A percentile compares a stretch with the other conserved stretches of the same genome.
Conservation (phyloP, 2,888 invertebrate genomes). For the Clitarchus hookeri region DNA sequence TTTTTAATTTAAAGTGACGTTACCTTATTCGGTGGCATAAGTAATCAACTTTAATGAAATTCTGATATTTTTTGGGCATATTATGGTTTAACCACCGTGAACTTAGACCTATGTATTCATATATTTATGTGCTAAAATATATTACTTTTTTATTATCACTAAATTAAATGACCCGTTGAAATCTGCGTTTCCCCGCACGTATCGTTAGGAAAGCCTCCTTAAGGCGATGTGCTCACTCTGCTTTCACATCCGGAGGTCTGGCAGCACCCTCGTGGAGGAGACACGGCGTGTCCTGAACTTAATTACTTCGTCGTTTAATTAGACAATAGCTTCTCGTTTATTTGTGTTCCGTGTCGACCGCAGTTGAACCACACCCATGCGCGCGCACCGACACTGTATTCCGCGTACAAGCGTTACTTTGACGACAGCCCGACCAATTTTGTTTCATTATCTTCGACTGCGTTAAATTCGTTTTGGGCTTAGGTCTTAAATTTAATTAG, state of each 20-base stretch:
- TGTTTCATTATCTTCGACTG: background rate
- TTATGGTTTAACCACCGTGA: too few relatives aligned
- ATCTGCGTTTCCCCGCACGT: background rate
- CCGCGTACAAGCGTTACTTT: background rate
- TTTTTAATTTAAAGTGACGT: too few relatives aligned
- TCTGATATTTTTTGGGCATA: too few relatives aligned
- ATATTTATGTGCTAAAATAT: too few relatives aligned
- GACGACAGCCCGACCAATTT: background rate
- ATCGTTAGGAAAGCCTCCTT: background rate
- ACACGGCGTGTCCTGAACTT: background rate
- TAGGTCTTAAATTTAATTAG: too few relatives aligned
- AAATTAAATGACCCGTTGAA: background rate
- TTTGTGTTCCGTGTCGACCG: background rate
- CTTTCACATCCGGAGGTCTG: background rate
- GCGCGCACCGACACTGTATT: background rate
- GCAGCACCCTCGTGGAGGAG: background rate
- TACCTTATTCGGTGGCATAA: too few relatives aligned
- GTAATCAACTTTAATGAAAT: too few relatives aligned
- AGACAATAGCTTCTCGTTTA: constrained; percentile 6
- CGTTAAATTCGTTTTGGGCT: too few relatives aligned
- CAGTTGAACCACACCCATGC: background rate
- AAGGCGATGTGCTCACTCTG: background rate
- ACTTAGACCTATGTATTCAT: too few relatives aligned
- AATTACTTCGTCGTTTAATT: constrained; percentile 14
- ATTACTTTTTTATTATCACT: too few relatives aligned